These are phyloP conservation scores for Campoletis raptor DNA, from an alignment of 2,888 invertebrate genomes.

Conservation along the genomic window DNA sequence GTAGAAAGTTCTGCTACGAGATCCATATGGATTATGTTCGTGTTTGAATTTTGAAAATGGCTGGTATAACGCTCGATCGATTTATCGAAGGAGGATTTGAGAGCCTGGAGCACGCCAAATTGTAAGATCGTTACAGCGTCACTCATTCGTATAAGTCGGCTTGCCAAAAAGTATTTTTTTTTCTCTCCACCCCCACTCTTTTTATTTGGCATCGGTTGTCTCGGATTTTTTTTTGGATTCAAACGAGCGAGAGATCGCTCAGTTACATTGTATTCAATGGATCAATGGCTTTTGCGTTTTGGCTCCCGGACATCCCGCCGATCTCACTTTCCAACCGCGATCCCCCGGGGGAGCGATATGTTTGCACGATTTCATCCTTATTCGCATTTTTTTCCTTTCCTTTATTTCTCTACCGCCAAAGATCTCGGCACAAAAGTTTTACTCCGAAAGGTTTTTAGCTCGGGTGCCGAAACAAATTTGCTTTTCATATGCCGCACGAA, in stretches of 20 bases:
- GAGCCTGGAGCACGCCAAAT: slow-evolving; percentile 68
- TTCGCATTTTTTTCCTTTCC: slow-evolving; percentile 37
- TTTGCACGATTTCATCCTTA: slow-evolving; percentile 51
- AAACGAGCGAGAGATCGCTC: slow-evolving; percentile 76
- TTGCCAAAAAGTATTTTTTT: slow-evolving; percentile 74
- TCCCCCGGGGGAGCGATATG: slow-evolving; percentile 51
- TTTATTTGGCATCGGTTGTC: slow-evolving; percentile 58
- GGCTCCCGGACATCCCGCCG: slow-evolving; percentile 72
- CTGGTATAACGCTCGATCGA: slow-evolving; percentile 76
- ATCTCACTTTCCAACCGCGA: slow-evolving; percentile 59
- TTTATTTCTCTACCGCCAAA: slow-evolving; percentile 30
- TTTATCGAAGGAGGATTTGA: slow-evolving; percentile 76
- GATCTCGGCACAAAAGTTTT: slow-evolving; percentile 30
- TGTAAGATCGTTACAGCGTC: slow-evolving; percentile 77
- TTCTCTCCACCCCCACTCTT: slow-evolving; percentile 69
- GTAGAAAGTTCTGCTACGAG: slow-evolving; percentile 24
- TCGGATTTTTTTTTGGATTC: slow-evolving; percentile 73
- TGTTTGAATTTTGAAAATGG: slow-evolving; percentile 65
- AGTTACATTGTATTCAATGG: slow-evolving; percentile 68
- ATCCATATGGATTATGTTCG: slow-evolving; percentile 45
- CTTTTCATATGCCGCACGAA: background rate
- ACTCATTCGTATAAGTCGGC: slow-evolving; percentile 80
- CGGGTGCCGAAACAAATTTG: slow-evolving; percentile 4
- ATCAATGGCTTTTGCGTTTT: slow-evolving; percentile 78
- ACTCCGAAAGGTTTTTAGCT: background rate